Percentiles rank a stretch among this genome's conserved stretches.
Conservation (phyloP, 2,113 vertebrate species). For the Micronycteris hirsuta region DNA sequence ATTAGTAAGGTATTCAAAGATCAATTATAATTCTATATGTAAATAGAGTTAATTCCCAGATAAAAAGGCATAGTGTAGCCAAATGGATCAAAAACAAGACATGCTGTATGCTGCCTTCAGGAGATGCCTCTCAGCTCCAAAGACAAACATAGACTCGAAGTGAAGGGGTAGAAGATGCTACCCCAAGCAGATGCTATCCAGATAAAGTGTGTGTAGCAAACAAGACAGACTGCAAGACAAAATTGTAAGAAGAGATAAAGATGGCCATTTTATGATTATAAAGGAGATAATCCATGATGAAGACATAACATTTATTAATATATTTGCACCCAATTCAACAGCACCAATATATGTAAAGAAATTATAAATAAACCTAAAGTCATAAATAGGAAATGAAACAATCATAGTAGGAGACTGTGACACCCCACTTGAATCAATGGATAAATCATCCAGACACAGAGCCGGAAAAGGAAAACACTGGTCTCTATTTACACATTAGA, state of each 20-base stretch:
- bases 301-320: neutral
- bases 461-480: neutral
- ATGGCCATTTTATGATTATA: neutral
- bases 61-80: neutral
- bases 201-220: neutral
- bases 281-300: neutral
- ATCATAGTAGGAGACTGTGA: no score
- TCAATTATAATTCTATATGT: neutral
- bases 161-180: neutral
- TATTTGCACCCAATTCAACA: neutral
- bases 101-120: no score
- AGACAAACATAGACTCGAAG: neutral
- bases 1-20: neutral
- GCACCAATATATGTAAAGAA: neutral
- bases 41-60: neutral
- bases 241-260: neutral
- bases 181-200: neutral
- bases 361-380: neutral
- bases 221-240: neutral
- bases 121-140: neutral
- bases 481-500: neutral
- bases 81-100: no score
- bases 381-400: no score
- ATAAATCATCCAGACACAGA: neutral
- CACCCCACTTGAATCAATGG: neutral